Base-by-base conservation (phyloP, 2,888 invertebrate genomes). In the Plagiodera versicolora region DNA sequence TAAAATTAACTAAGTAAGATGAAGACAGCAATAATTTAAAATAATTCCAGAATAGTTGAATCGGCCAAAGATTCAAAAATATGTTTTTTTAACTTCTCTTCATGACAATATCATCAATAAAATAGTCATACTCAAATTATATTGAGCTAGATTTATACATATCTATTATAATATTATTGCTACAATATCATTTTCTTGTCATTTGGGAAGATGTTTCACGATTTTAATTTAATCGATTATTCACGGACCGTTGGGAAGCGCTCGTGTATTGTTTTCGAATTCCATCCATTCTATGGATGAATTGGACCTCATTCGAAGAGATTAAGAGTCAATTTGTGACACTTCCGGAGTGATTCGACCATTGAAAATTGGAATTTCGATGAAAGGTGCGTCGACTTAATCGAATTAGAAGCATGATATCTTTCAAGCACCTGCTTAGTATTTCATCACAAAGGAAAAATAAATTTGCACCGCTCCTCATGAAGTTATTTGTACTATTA, bases 231-330 rank as follows among this genome's bases (percentile, higher is more conserved):
- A 14, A 39, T 39, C 39, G 39, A 39, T 39, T 39, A 39, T 39
- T 14, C 39, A 39, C 14, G 39, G 39, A 39, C 39, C 39, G 39
- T 39, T 14, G 5, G 14, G 62, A 61, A 62, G 62, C 64, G 62
- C 65, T 59, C 62, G 66, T 66, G 63, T 60, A 66, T 65, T 66
- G 66, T 24, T 65, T 65, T 65, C 30, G 20, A 53, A 30, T 60
- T 60, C 54, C 50, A 32, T 14, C 60, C 58, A 62, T 67, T 64
- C 63, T 59, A 67, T 64, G 58, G 58, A 35, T 58, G 64, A 63
- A 66, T 67, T 64, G 58, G 52, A 66, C 60, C 66, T 60, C 59
- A 60, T 60, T 67, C 51, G 46, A 24, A 39, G 39, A 64, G 58
- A 53, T 50, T 61, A 57, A 61, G 24, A 19, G 32, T 32, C 35